Evolutionary conservation across 2,888 invertebrate species (phyloP), one percentile per base, ranked within the genome.

Genomic region (Dromius quadrimaculatus): DNA sequence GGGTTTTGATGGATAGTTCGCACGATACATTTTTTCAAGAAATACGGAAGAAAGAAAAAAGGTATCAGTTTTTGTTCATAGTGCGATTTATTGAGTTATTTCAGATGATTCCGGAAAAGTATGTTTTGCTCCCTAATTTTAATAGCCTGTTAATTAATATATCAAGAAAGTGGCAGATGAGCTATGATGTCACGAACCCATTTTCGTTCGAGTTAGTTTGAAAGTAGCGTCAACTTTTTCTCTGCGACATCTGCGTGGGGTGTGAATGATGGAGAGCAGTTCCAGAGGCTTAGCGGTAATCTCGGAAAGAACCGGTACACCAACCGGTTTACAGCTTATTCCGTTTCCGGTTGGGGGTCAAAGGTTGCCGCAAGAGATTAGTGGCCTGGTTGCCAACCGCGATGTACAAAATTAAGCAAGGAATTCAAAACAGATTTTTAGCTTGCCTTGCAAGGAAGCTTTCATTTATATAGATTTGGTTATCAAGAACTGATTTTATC

Each of bases 241-340:
- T n/a, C n/a, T n/a, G n/a, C n/a, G n/a, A n/a, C n/a, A n/a, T n/a
- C n/a, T n/a, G n/a, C n/a, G 15, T 8, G 1, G 28, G 28, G 50
- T 28, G 50, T 23, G 50, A 54, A 54, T 54, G 50, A 54, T 54
- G 50, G 6, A 41, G 3, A 15, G 15, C 41, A 41, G 4, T 41
- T 9, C 41, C 11, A 2, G 28, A 15, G 50, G 28, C 23, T 54
- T 54, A 54, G 15, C 28, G 50, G 23, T 54, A 47, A 47, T 47
- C 47, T 47, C 41, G 11, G 2, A 19, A 13, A 13, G 36, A 6
- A n/a, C 8, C 36, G 36, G 36, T 8, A n/a, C 9, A 36, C 36
- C 41, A 28, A 50, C 50, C 50, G 50, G 50, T 50, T 50, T 50
- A 50, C 50, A 23, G 50, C 50, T 50, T 50, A 50, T 23, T 50